phyloP scores from a whole-genome alignment of 2,113 vertebrate genomes.

The Oncorhynchus kisutch region DNA sequence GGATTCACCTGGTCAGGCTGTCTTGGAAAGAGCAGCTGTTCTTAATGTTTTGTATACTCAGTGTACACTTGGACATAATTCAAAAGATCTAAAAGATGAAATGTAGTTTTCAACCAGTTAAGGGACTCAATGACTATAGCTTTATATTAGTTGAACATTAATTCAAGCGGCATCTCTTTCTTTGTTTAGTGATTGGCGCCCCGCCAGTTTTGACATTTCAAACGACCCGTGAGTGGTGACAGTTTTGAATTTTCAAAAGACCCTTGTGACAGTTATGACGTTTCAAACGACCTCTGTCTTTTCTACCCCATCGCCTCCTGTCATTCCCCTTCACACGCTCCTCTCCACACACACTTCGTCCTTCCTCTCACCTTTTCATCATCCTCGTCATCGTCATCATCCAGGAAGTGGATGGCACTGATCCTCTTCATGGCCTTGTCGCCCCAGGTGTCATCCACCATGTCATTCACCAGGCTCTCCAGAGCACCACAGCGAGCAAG shows the following conservation, averaged over 20 bases:
- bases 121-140: not conserved
- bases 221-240: not conserved
- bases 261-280: not conserved
- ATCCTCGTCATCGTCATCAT: slow-evolving; percentile 89
- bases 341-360: not conserved
- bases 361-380: slow-evolving; percentile 80
- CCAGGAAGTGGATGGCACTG: slow-evolving; percentile 93
- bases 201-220: too few relatives aligned
- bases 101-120: not conserved
- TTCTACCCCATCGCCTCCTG: not conserved
- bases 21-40: too few relatives aligned
- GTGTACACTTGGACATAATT: too few relatives aligned
- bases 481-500: slow-evolving; percentile 88
- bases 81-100: not conserved
- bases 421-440: slow-evolving; percentile 81
- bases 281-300: not conserved
- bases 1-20: too few relatives aligned
- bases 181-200: too few relatives aligned
- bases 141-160: not conserved
- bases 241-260: not conserved
- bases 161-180: too few relatives aligned
- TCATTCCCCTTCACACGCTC: not conserved
- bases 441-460: slow-evolving; percentile 89
- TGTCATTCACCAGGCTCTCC: slow-evolving; percentile 87
- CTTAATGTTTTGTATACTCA: too few relatives aligned